These are phyloP conservation scores for Gymnoscelis rufifasciata DNA, from an alignment of 2,888 invertebrate genomes.

Conservation along the genomic window DNA sequence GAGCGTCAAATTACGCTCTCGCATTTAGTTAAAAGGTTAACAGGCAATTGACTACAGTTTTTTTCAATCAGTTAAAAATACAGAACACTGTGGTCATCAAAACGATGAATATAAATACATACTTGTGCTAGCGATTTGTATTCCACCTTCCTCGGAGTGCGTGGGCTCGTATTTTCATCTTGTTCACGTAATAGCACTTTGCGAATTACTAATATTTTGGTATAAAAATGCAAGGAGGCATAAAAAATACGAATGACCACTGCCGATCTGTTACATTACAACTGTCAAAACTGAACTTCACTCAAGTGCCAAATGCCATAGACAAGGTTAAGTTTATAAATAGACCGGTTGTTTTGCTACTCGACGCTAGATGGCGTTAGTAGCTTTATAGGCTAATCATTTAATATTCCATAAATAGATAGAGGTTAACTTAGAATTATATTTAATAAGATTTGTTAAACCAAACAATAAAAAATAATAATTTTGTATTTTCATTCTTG, in stretches of 20 bases:
- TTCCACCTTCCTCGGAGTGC: conserved; percentile 74
- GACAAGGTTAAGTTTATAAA: conserved; percentile 69
- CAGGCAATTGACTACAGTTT: conserved; percentile 78
- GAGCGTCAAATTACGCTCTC: conserved; percentile 78
- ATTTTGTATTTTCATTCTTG: too few species aligned
- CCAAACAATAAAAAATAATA: too few species aligned
- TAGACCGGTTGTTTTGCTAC: conserved; percentile 51
- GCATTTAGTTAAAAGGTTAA: conserved; percentile 80
- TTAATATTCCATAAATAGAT: too few species aligned
- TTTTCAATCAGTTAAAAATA: conserved; percentile 79
- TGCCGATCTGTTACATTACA: conserved; percentile 74
- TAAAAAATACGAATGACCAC: conserved; percentile 74
- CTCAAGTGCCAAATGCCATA: conserved; percentile 69
- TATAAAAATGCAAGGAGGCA: conserved; percentile 77
- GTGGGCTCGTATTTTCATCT: conserved; percentile 77
- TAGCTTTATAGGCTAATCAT: not conserved
- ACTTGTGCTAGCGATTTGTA: conserved; percentile 74
- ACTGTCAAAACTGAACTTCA: conserved; percentile 79
- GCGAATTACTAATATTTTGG: conserved; percentile 77
- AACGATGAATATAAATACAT: conserved; percentile 48
- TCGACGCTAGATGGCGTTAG: conserved; percentile 50
- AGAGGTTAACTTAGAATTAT: too few species aligned
- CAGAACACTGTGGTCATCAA: conserved; percentile 54
- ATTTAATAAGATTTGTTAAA: too few species aligned
- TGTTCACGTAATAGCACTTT: conserved; percentile 78